phyloP scores from a whole-genome alignment of 2,888 invertebrate genomes.

The Amblyjoppa fuscipennis region DNA sequence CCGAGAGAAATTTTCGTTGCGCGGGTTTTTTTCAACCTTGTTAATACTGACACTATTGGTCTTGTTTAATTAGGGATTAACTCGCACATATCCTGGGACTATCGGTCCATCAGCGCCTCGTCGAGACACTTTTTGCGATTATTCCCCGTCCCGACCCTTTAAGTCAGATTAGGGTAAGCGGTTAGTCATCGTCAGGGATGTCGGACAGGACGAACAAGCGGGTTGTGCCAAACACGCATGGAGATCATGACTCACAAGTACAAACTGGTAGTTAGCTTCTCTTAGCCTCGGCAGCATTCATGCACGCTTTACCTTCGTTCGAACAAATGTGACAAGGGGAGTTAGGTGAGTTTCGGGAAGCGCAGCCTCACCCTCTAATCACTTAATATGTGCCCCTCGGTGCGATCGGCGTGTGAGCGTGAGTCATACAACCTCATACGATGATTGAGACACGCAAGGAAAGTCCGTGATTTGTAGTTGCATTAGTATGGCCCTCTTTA shows the following conservation, averaged over 20 bases:
- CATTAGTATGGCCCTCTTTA: background rate
- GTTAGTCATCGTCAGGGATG: constrained; percentile 42
- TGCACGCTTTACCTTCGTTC: constrained; percentile 50
- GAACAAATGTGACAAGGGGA: constrained; percentile 49
- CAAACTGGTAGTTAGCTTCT: constrained; percentile 42
- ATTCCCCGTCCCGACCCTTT: no score
- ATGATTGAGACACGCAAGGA: constrained; percentile 69
- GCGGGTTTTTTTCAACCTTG: no score
- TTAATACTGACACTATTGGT: no score
- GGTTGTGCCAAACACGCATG: constrained; percentile 45
- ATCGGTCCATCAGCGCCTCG: no score
- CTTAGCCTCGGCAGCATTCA: constrained; percentile 62
- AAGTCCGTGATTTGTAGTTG: constrained; percentile 17
- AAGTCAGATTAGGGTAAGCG: constrained; percentile 19
- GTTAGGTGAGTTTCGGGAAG: constrained; percentile 53
- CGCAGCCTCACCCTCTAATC: constrained; percentile 67
- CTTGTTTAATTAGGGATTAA: no score
- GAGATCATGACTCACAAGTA: constrained; percentile 62
- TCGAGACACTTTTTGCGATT: no score
- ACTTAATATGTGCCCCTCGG: constrained; percentile 63
- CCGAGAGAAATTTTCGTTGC: no score
- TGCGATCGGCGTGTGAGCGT: constrained; percentile 63
- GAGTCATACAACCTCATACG: constrained; percentile 69
- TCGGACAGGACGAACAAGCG: constrained; percentile 47
- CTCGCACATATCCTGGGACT: no score